Conservation (phyloP, 2,113 vertebrate genomes). For the Euleptes europaea region DNA sequence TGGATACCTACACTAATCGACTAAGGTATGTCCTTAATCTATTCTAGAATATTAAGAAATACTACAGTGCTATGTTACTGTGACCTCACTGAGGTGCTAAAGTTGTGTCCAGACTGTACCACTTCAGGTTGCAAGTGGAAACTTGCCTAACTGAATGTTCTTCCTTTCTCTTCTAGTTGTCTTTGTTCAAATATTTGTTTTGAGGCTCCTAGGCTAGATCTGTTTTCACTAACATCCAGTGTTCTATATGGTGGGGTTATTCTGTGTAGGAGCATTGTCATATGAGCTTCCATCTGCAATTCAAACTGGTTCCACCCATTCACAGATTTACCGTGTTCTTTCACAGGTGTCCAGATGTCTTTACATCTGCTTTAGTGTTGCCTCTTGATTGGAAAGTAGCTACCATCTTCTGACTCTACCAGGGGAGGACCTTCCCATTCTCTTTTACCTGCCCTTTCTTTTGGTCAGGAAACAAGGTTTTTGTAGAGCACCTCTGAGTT, state of each 20-base stretch:
- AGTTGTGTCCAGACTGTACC: neutral
- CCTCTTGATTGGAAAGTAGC: neutral
- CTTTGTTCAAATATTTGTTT: no score
- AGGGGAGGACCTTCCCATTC: neutral
- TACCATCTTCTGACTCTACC: no score
- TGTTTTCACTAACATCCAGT: no score
- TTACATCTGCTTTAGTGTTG: neutral
- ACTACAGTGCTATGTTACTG: neutral
- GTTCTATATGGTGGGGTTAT: no score
- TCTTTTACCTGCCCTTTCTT: no score
- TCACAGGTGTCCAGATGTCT: neutral
- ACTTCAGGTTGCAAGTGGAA: neutral
- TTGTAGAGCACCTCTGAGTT: no score
- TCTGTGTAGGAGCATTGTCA: no score
- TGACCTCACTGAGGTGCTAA: neutral
- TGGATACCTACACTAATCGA: slow-evolving; percentile 97
- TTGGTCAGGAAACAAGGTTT: no score
- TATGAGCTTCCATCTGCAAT: no score
- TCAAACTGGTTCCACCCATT: no score
- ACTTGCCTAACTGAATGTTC: neutral
- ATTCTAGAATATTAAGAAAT: neutral
- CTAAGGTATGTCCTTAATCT: slow-evolving; percentile 77
- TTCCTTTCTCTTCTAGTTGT: neutral
- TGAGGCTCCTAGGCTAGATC: no score
- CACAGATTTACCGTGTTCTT: neutral